These are phyloP conservation scores for Pterois miles DNA, from an alignment of 2,797 vertebrate genomes.

Conservation along the genomic window DNA sequence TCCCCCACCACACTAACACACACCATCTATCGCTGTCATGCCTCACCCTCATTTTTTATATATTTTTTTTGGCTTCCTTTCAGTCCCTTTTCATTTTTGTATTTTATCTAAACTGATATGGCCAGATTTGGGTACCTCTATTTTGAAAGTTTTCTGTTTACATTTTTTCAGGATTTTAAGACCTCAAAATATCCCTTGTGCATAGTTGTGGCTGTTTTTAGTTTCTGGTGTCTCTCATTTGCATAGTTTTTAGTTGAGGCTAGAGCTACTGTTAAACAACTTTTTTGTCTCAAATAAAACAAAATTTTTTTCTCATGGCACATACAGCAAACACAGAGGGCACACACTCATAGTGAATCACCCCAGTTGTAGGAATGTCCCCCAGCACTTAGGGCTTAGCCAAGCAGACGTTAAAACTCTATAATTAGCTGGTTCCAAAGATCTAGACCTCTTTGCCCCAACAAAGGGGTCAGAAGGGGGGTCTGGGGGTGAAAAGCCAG, in stretches of 20 bases:
- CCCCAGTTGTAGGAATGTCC: slow-evolving; percentile 72
- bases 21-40: neutral
- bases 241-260: neutral
- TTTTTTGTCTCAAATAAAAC: neutral
- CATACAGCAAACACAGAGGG: neutral
- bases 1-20: neutral
- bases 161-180: neutral
- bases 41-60: neutral
- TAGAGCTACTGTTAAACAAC: neutral
- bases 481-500: slow-evolving; percentile 73
- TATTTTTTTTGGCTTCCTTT: neutral
- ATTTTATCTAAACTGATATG: neutral
- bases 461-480: slow-evolving; percentile 77
- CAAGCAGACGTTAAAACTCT: slow-evolving; percentile 78
- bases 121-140: neutral
- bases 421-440: slow-evolving; percentile 81
- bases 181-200: neutral
- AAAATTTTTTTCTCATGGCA: neutral
- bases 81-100: neutral
- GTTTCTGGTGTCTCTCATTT: neutral
- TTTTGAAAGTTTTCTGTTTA: neutral
- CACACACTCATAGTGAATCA: slow-evolving; percentile 37
- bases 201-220: neutral
- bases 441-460: slow-evolving; percentile 59
- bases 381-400: slow-evolving; percentile 66